Base-by-base conservation (phyloP, 2,797 vertebrate genomes). In the Erpetoichthys calabaricus region DNA sequence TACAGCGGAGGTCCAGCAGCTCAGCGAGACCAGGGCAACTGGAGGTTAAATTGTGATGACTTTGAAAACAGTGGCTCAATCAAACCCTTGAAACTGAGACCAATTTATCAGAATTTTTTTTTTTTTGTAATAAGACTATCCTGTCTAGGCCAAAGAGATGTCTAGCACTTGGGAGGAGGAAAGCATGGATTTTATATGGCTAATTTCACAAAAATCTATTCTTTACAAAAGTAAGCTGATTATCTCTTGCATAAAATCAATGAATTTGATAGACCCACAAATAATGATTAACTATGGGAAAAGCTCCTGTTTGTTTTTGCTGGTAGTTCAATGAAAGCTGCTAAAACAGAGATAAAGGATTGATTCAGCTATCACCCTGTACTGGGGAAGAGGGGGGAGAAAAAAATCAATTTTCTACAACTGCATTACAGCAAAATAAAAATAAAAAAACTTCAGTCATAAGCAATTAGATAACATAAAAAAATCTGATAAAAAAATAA, bases 171-270 rank as follows among this genome's bases (percentile, higher is more conserved):
- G 62, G 66, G 59, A 66, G 73, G 67, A 10, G 63, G 67, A 72
- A 72, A 54, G 68, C 72, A 66, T 66, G 62, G 69, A 65, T 70
- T 76, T 67, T 60, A 65, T 56, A 68, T 66, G 64, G 61, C 51
- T 70, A 69, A 74, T 72, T 64, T 68, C 66, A 69, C 53, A 70
- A 61, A 71, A 73, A 72, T 66, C 63, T 57, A 70, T 60, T 73
- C 63, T 59, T 61, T 64, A 65, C 63, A 63, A 70, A 71, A 57
- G 60, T 69, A 46, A 52, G 45, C 25, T 45, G 64, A 76, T 79
- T 73, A 77, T 67, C 52, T 68, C 68, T 64, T 70, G 65, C 9
- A 65, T 60, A 64, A 70, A 69, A 73, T 73, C 68, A 65, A 69
- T 72, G 64, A 45, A 68, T 64, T 64, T 75, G 63, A 68, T 70